These are phyloP conservation scores for Odontothrips loti DNA, from an alignment of 2,888 invertebrate genomes.

Conservation along the genomic window DNA sequence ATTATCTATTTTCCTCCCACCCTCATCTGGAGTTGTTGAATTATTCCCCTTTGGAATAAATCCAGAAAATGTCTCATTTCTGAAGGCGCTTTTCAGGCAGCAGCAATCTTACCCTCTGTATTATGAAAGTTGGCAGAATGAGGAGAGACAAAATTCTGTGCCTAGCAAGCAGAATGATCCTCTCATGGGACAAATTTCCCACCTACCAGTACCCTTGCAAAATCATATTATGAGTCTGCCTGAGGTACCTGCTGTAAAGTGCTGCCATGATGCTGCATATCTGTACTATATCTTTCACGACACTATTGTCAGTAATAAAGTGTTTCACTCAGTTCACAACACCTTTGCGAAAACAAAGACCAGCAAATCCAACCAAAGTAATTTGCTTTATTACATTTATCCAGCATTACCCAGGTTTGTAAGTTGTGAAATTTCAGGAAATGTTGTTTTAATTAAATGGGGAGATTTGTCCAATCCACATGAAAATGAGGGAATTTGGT, in stretches of 20 bases:
- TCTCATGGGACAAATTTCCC: constrained; percentile 46
- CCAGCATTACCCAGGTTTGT: background rate
- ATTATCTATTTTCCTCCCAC: constrained; percentile 46
- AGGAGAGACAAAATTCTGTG: constrained; percentile 40
- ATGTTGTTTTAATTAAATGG: background rate
- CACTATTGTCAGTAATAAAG: constrained; percentile 45
- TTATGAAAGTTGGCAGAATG: constrained; percentile 48
- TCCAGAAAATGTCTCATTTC: constrained; percentile 48
- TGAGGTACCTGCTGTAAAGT: constrained; percentile 47
- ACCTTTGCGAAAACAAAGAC: background rate
- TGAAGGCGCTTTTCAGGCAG: constrained; percentile 45
- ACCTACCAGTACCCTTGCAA: constrained; percentile 44
- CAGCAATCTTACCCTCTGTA: constrained; percentile 43
- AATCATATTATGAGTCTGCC: constrained; percentile 42
- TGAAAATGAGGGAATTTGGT: background rate
- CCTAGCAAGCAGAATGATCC: constrained; percentile 45
- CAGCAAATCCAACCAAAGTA: background rate
- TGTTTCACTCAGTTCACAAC: constrained; percentile 19
- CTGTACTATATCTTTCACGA: constrained; percentile 52
- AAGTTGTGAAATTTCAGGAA: background rate
- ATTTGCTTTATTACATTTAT: background rate
- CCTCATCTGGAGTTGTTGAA: constrained; percentile 47
- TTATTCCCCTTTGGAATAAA: constrained; percentile 51
- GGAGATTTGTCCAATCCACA: background rate
- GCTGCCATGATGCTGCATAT: constrained; percentile 50